Evolutionary conservation across 2,113 vertebrate genomes (phyloP), one percentile per base, ranked within the genome.

Genomic region (Oreotrochilus melanogaster): DNA sequence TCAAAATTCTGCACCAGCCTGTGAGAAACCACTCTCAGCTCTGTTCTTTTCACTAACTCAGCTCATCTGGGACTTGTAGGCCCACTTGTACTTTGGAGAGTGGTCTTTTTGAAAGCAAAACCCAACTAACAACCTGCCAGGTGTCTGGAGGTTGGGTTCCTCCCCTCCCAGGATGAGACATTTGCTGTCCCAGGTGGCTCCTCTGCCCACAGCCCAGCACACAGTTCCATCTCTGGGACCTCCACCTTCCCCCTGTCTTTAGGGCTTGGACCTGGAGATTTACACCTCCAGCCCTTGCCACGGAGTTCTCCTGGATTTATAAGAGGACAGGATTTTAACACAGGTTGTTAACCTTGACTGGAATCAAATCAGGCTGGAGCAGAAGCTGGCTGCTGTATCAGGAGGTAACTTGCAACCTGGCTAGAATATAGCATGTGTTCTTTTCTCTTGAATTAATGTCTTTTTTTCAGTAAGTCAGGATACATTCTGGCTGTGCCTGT

Each of bases 201-300:
- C 47, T 23, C 12, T 84, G 67, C 75, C 71, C 58, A 0, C 11
- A 35, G 66, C 66, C 72, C 56, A 33, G 57, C 42, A 37, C 35
- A 6, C 13, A 1, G 0, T 35, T 50, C 28, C 4, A 13, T 4
- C 27, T 33, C 0, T 9, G 51, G 23, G 12, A 25, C 65, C 21
- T 8, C 33, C 81, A 51, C 25, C 17, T 81, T 54, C 45, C 66
- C 10, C 0, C 0, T 30, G 16, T 39, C 12, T 2, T 3, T 62
- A 57, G 58, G 22, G 37, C 78, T 58, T 1, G 0, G 15, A 66
- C 33, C 58, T 60, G 60, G 67, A 80, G 33, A 76, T 92, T 90
- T 51, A 75, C 60, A 69, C 28, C 50, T 15, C 19, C 33, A 66
- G 54, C 42, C 58, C 48, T 51, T 86, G 27, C 82, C 27, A 47